Evolutionary conservation across 2,888 invertebrate genomes (phyloP).

Genomic region (Cheilosia vulpina): DNA sequence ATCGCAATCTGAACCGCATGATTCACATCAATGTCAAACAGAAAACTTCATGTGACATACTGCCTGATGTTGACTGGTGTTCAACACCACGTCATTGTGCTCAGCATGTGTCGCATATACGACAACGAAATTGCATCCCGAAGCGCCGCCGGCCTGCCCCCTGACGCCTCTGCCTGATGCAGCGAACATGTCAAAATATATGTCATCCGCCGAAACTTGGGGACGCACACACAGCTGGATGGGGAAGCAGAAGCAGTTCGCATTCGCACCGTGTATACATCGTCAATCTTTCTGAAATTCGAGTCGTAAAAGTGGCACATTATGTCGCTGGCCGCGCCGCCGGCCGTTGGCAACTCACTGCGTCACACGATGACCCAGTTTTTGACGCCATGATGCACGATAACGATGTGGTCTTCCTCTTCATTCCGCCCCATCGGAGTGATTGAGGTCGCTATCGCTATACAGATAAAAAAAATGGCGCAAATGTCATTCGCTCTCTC

Average conservation of each 20-base stretch:
- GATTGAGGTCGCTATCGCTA: slow-evolving; percentile 30
- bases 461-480: slow-evolving; percentile 54
- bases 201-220: slow-evolving; percentile 41
- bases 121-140: slow-evolving; percentile 41
- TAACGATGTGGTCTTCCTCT: slow-evolving; percentile 43
- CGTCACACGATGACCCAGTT: slow-evolving; percentile 58
- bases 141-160: slow-evolving; percentile 27
- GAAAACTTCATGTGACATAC: slow-evolving; percentile 47
- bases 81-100: slow-evolving; percentile 37
- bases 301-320: slow-evolving; percentile 44
- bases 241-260: background rate
- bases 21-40: slow-evolving; percentile 69
- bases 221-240: background rate
- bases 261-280: background rate
- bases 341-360: slow-evolving; percentile 33
- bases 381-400: slow-evolving; percentile 36
- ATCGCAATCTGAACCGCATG: slow-evolving; percentile 59
- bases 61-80: slow-evolving; percentile 23
- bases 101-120: slow-evolving; percentile 48
- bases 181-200: slow-evolving; percentile 43
- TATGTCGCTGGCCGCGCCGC: slow-evolving; percentile 19
- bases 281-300: slow-evolving; percentile 53
- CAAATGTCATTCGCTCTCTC: slow-evolving; percentile 43
- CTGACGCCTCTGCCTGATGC: slow-evolving; percentile 14
- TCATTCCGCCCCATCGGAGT: slow-evolving; percentile 27